A percentile compares a stretch with the other conserved stretches of the same genome.
These are phyloP conservation scores for Stichodactyla helianthus DNA, from an alignment of 64 coral and sea anemone species.

Conservation along the genomic window DNA sequence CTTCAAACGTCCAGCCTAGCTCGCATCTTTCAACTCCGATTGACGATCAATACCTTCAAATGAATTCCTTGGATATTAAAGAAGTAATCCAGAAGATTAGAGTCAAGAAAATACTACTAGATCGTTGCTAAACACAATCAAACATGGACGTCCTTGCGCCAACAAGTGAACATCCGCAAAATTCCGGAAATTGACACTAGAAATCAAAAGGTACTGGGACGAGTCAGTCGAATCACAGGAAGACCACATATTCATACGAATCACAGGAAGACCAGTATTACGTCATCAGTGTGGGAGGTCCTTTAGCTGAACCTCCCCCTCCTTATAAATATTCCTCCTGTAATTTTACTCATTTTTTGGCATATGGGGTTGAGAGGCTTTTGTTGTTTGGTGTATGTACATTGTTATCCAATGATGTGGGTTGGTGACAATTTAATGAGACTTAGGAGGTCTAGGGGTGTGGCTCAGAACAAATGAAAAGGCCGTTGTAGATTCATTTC, in stretches of 20 bases:
- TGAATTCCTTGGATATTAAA: neutral
- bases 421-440: no score
- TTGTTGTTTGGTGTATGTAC: no score
- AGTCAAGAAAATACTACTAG: neutral
- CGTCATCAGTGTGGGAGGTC: neutral
- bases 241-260: no score
- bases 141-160: neutral
- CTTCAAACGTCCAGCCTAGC: neutral
- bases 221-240: slow-evolving; percentile 3
- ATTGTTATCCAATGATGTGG: no score
- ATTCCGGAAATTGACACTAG: slow-evolving; percentile 13
- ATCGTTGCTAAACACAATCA: neutral
- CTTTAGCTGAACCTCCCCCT: neutral
- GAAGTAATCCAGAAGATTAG: neutral
- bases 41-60: neutral
- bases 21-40: slow-evolving; percentile 1
- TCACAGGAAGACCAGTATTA: neutral
- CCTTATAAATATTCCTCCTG: no score
- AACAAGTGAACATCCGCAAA: slow-evolving; percentile 3
- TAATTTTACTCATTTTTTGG: no score
- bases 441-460: neutral
- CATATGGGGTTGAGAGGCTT: no score
- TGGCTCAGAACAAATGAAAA: neutral
- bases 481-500: no score
- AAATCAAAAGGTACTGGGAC: slow-evolving; percentile 1